Evolutionary conservation across 2,797 vertebrate genomes (phyloP), one percentile per base, ranked within the genome.

Genomic region (Chelonia mydas): DNA sequence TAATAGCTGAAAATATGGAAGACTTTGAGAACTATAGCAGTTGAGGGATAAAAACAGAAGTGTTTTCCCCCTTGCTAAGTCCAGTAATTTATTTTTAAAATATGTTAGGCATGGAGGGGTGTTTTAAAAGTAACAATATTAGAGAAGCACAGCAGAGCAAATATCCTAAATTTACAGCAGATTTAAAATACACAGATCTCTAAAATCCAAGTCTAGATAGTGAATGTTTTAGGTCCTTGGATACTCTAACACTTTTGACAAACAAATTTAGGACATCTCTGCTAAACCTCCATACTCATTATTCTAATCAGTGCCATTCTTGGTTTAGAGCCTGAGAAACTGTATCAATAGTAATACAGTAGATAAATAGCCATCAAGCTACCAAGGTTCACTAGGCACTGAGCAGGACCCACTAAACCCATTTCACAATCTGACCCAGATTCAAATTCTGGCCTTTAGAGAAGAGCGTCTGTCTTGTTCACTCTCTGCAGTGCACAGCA

Each of bases 1-100:
- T 98, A 98, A 98, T 98, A 98, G 98, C 98, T 98, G 97, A 97
- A 98, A 98, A 98, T 98, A 95, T 92, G 96, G 98, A 97, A 96
- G 97, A 96, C 94, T 98, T 97, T 96, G 96, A 96, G 97, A 97
- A 97, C 92, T 96, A 23, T 95, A 97, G 97, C 95, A 94, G 95
- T 96, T 97, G 95, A 96, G 97, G 91, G 96, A 96, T 94, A 96
- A 98, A 98, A 98, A 96, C 96, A 97, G 94, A 98, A 97, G 96
- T 91, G 37, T 85, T 97, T 96, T 96, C 95, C 88, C 61, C 13
- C 91, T 94, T 94, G 87, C 94, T 98, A 98, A 98, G 96, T 98
- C 96, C 96, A 97, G 97, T 98, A 95, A 98, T 98, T 98, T 96
- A 97, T 98, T 98, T 98, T 97, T 96, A 98, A 98, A 97, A 96